Base-by-base conservation (phyloP, 2,797 vertebrate genomes). In the Cyprinella venusta region DNA sequence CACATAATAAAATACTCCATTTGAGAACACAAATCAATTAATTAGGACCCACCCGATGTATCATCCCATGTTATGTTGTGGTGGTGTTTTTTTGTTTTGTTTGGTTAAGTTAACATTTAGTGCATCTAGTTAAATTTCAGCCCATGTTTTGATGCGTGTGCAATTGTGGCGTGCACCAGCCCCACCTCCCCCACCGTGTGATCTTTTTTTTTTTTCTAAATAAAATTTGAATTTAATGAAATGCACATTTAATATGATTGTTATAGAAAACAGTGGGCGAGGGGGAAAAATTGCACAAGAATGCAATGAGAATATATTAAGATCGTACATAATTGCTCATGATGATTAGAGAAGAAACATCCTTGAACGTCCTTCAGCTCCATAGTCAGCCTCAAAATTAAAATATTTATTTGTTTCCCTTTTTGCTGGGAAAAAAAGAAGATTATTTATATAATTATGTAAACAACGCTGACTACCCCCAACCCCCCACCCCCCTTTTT, bases 401-500 rank as follows among this genome's bases (percentile, higher is more conserved):
- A 88, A 90, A 90, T 92, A 84, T 92, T 92, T 91, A 90, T 89
- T 91, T 93, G 84, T 88, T 88, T 89, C 71, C 81, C 52, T 79
- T 84, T 89, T 85, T 83, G 75, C 87, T 88, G 86, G 86, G 86
- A 85, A 90, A 89, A 89, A 80, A 16, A 77, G 89, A 86, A 89
- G 88, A 79, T 90, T 92, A 92, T 93, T 93, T 91, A 91, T 93
- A 84, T 94, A 92, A 91, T 92, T 92, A 92, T 92, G 90, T 91
- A 92, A 93, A 94, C 90, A 92, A 89, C 88, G 89, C 86, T 91
- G 87, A 90, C 87, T 36, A 15, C 79, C 54, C 16, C 6, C 16
- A n/a, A n/a, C n/a, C n/a, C n/a, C n/a, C n/a, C n/a, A n/a, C n/a
- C 5, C 16, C 16, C 16, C 16, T 6, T 16, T 50, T 2, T 48